Evolutionary conservation across 2,797 vertebrate species (phyloP), one percentile per base, ranked within the genome.

Genomic region (Anas capensis): DNA sequence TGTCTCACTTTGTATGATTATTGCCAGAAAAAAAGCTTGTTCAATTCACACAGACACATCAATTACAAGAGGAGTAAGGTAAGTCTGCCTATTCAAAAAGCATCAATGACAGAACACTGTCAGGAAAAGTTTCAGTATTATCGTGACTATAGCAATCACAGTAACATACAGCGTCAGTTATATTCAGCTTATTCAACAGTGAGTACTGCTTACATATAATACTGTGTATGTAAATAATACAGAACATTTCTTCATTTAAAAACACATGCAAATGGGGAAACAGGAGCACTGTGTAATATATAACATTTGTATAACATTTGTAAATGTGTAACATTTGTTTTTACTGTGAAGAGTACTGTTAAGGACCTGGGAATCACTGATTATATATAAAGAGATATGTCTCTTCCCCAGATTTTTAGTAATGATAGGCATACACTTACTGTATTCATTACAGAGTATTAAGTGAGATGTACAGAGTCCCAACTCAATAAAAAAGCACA

Each of bases 381-480:
- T 88, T 54, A 82, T 49, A 26, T 38, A 69, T 5, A n/a, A 84
- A 40, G 53, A 96, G 38, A 57, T 71, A 95, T 51, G 15, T 76
- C 49, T 80, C 62, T 76, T 48, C 48, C 44, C 64, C 36, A 73
- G 90, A 84, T 95, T 95, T 95, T 91, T 85, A 76, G 65, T 90
- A 64, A 94, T 26, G 65, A 94, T 71, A 46, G 71, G 93, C 46
- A 68, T 26, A 86, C 36, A 70, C 81, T 86, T 71, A 70, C 36
- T 86, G 40, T 48, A 60, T 40, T 90, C 64, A 66, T 76, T 87
- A 89, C 44, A 76, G 34, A 72, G 26, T 21, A 57, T 57, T 57
- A 79, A 68, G 62, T 46, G 80, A 84, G 88, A 92, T 24, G 31
- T 33, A 44, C 19, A 36, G 46, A 82, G 70, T 57, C 60, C 80